These are phyloP conservation scores for Caenorhabditis japonica DNA, from an alignment of 2,888 invertebrate species.

Conservation along the genomic window DNA sequence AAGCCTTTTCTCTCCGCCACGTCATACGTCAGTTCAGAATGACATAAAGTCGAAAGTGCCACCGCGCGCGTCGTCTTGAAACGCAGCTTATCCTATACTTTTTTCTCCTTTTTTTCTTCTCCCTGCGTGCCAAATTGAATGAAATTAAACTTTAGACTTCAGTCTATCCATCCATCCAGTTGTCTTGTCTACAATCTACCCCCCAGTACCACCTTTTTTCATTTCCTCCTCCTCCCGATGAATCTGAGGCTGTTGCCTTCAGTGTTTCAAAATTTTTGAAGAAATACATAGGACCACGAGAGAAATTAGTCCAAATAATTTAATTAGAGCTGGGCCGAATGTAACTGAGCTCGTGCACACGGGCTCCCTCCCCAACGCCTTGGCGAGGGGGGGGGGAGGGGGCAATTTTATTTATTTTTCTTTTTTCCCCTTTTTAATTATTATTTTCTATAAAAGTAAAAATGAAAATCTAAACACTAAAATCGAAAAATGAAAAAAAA, in stretches of 20 bases:
- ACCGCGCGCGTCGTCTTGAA: slow-evolving; percentile 18
- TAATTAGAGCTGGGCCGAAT: slow-evolving; percentile 31
- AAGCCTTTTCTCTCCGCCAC: slow-evolving; percentile 9
- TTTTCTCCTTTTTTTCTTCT: slow-evolving; percentile 29
- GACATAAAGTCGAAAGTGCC: no score
- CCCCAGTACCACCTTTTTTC: no score
- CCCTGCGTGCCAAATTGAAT: slow-evolving; percentile 27
- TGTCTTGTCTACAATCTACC: background rate
- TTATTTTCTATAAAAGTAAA: background rate
- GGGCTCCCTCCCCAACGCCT: no score
- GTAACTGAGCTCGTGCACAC: slow-evolving; percentile 23
- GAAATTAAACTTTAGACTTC: slow-evolving; percentile 53
- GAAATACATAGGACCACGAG: slow-evolving; percentile 32
- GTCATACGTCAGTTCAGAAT: slow-evolving; percentile 27
- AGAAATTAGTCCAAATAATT: slow-evolving; percentile 47
- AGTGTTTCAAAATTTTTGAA: slow-evolving; percentile 14
- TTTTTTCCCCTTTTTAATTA: background rate
- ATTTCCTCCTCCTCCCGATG: background rate
- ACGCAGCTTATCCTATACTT: slow-evolving; percentile 11
- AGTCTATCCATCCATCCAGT: slow-evolving; percentile 27
- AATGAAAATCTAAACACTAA: no score
- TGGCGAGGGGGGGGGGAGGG: no score
- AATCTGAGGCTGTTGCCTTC: background rate
- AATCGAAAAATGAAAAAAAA: no score
- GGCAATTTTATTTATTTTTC: no score